Base-by-base conservation (phyloP, 2,797 vertebrate species). In the Spinus olivaceus region DNA sequence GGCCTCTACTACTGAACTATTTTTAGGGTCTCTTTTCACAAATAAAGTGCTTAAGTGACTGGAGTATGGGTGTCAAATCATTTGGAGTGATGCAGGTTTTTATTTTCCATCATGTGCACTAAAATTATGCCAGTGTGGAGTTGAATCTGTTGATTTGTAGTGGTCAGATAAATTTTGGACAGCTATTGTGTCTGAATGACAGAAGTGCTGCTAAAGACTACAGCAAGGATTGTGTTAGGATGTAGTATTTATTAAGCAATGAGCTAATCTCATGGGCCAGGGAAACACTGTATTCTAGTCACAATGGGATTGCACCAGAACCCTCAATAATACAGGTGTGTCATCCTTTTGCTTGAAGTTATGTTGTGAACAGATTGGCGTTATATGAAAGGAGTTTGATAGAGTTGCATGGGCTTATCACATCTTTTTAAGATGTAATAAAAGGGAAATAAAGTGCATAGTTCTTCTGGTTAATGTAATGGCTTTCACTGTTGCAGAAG, bases 1-100 rank as follows among this genome's bases (percentile, higher is more conserved):
- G 97, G 91, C 90, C 93, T 96, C 90, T 95, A 69, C 72, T 93
- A 91, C 66, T 93, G 93, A 90, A 87, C 86, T 63, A 2, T 60
- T 86, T 88, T 57, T 37, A 67, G 81, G 87, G 85, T 86, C 78
- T 95, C 83, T 74, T 66, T 94, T 96, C 92, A 86, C 76, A 96
- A 91, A 92, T 97, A 78, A 71, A 95, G 71, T 95, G 79, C 57
- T 12, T 37, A 46, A 80, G 49, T 97, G 51, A 94, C 87, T 91
- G 72, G 66, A 95, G 60, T 87, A 30, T 87, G 66, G 17, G 23
- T 83, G n/a, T 67, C 77, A 72, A 60, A 82, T 81, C 22, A 7
- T 56, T 59, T 2, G 6, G 56, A 81, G n/a, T 76, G 42, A 46
- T 93, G 42, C 65, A 86, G 81, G 59, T 53, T 91, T 97, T 95